Evolutionary conservation across 2,113 vertebrate species (phyloP).

Genomic region (Perca flavescens): DNA sequence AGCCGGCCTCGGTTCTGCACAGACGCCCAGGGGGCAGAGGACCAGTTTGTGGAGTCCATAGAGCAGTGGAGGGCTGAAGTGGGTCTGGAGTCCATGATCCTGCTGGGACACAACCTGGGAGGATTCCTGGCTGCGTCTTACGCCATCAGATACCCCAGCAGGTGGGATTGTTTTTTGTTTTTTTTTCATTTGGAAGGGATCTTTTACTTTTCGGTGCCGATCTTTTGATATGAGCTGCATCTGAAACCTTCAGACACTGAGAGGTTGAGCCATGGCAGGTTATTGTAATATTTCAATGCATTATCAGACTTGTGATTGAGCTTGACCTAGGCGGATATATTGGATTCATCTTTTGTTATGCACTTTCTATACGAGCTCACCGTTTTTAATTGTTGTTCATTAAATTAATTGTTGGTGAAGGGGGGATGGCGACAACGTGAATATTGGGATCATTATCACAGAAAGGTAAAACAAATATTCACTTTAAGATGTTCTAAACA

Average conservation of each 20-base stretch:
- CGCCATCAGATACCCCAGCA: slow-evolving; percentile 89
- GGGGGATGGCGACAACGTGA: not conserved
- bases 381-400: not conserved
- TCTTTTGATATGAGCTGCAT: slow-evolving; percentile 10
- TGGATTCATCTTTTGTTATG: not conserved
- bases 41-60: slow-evolving; percentile 94
- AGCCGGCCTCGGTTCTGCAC: slow-evolving; percentile 90
- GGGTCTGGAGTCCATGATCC: slow-evolving; percentile 90
- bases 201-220: not conserved
- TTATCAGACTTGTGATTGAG: not conserved
- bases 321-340: not conserved
- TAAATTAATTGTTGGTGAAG: not conserved
- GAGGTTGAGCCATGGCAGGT: not conserved
- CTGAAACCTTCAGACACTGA: not conserved
- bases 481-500: no score
- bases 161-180: slow-evolving; percentile 78
- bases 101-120: slow-evolving; percentile 96
- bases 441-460: not conserved
- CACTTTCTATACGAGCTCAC: not conserved
- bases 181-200: slow-evolving; percentile 1
- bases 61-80: slow-evolving; percentile 92
- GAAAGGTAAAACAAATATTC: not conserved
- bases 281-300: not conserved
- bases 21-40: slow-evolving; percentile 89
- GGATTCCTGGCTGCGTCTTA: slow-evolving; percentile 94